Conservation (phyloP, 2,113 vertebrate species). For the Hyla sarda region DNA sequence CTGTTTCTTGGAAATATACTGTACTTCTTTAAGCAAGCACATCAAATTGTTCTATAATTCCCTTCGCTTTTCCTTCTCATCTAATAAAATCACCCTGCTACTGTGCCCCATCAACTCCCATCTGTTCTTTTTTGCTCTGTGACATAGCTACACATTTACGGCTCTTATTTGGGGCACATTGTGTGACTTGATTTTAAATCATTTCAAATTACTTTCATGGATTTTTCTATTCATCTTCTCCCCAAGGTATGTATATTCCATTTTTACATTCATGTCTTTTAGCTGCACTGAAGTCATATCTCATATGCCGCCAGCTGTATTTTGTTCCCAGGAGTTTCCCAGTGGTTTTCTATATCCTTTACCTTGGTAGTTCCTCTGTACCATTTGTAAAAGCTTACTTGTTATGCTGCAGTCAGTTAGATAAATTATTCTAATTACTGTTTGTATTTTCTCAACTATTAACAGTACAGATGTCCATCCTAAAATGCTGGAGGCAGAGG, state of each 20-base stretch:
- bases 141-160: conserved; percentile 10
- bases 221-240: conserved; percentile 33
- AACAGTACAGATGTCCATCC: not conserved
- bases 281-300: not conserved
- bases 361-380: not conserved
- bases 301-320: not conserved
- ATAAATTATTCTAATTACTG: not conserved
- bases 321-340: not conserved
- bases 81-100: conserved; percentile 9
- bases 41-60: conserved; percentile 12
- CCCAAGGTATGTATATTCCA: conserved; percentile 21
- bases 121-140: conserved; percentile 18
- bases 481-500: not conserved
- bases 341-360: not conserved
- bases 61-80: conserved; percentile 13
- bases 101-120: conserved; percentile 27
- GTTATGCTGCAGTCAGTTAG: not conserved
- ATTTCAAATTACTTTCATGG: conserved; percentile 34
- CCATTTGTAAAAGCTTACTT: not conserved
- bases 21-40: conserved; percentile 5
- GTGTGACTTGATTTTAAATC: conserved; percentile 24
- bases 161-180: conserved; percentile 7
- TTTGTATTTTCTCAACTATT: not conserved
- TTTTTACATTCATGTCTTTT: conserved; percentile 12
- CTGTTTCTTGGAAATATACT: conserved; percentile 13